These are phyloP conservation scores for Ptychochromis oligacanthus DNA, from an alignment of 2,113 vertebrate genomes.

Conservation along the genomic window DNA sequence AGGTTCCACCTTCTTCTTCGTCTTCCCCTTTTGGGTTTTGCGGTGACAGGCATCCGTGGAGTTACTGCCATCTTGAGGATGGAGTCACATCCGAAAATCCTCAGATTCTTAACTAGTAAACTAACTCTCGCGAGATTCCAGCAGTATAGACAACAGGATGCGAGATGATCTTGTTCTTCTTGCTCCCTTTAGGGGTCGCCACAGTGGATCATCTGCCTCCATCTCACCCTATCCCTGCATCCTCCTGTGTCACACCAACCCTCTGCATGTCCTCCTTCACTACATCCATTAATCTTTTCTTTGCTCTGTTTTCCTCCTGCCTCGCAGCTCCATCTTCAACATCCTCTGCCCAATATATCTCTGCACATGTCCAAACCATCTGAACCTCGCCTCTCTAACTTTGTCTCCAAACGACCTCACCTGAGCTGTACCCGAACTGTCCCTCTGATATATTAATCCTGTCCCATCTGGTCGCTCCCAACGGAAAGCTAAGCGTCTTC, in stretches of 20 bases:
- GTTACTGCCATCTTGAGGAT: constrained; percentile 2
- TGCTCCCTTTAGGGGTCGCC: too few relatives aligned
- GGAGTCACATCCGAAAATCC: not conserved
- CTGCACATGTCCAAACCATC: not conserved
- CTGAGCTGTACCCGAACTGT: not conserved
- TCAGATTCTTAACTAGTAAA: not conserved
- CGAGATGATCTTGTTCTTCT: not conserved
- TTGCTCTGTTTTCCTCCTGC: not conserved
- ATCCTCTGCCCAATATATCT: not conserved
- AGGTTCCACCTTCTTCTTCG: not conserved
- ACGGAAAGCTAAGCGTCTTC: not conserved
- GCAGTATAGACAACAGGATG: not conserved
- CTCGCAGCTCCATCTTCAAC: not conserved
- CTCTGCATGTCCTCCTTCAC: not conserved
- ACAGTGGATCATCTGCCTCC: not conserved
- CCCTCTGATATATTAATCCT: not conserved
- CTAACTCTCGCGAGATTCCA: not conserved
- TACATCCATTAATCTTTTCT: not conserved
- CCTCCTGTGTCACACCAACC: not conserved
- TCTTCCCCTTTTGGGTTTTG: not conserved
- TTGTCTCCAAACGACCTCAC: not conserved
- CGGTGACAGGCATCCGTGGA: not conserved
- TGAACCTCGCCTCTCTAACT: not conserved
- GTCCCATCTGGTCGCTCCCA: not conserved
- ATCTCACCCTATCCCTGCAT: not conserved